Percentiles rank a stretch among this genome's conserved stretches.
These are phyloP conservation scores for Aphidius colemani DNA, from an alignment of 2,888 invertebrate species.

Conservation along the genomic window DNA sequence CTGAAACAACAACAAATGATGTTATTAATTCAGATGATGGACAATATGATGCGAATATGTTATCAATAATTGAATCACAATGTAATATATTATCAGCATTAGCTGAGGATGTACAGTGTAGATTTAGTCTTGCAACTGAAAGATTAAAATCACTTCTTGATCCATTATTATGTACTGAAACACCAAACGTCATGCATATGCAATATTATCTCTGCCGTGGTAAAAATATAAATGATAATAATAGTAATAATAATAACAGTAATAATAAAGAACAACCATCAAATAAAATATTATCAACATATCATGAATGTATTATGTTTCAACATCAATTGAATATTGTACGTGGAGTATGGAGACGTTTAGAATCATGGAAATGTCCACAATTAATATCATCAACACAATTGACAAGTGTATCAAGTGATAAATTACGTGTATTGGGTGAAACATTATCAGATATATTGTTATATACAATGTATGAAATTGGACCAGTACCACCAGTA, in stretches of 20 bases:
- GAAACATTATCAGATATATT: conserved; percentile 83
- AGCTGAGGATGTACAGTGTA: conserved; percentile 79
- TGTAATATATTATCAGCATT: conserved; percentile 71
- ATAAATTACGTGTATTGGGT: conserved; percentile 81
- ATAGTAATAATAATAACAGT: conserved; percentile 48
- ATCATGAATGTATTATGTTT: conserved; percentile 82
- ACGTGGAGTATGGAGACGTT: conserved; percentile 73
- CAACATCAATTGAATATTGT: conserved; percentile 90
- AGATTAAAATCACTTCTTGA: conserved; percentile 80
- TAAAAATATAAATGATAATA: conserved; percentile 43
- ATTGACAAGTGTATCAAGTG: conserved; percentile 72
- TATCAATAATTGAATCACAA: conserved; percentile 63
- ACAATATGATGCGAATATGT: conserved; percentile 45
- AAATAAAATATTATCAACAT: conserved; percentile 64
- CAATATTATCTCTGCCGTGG: conserved; percentile 74
- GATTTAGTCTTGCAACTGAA: conserved; percentile 78
- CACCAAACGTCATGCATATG: conserved; percentile 81
- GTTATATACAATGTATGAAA: conserved; percentile 71
- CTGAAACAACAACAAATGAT: conserved; percentile 47
- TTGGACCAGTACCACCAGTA: conserved; percentile 61
- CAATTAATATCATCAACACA: conserved; percentile 60
- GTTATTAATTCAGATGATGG: conserved; percentile 45
- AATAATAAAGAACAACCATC: conserved; percentile 67
- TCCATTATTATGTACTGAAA: conserved; percentile 78
- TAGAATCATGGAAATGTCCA: conserved; percentile 65